These are phyloP conservation scores for Anisognathus igniventris DNA, from an alignment of 2,797 vertebrate species.

Conservation along the genomic window DNA sequence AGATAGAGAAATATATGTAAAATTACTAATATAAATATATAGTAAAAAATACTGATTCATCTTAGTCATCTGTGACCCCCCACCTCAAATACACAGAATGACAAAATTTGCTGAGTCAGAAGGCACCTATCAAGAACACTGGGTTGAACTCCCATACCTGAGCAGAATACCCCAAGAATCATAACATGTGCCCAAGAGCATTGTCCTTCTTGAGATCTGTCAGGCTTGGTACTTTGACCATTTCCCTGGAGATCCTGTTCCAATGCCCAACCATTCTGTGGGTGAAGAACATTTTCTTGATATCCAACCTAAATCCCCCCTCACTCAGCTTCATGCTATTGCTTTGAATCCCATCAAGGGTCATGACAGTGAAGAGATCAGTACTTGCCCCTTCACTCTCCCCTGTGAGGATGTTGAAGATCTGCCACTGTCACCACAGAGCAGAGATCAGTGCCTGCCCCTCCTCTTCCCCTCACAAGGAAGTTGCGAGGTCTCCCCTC, in stretches of 20 bases:
- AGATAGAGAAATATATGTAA: neutral
- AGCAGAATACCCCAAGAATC: neutral
- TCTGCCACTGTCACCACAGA: neutral
- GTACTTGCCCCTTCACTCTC: no score
- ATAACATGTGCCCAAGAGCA: neutral
- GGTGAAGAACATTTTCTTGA: neutral
- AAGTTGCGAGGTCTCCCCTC: neutral
- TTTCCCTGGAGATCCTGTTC: neutral
- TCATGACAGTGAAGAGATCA: no score
- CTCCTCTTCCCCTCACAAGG: fast-evolving
- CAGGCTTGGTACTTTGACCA: neutral
- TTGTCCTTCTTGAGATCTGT: neutral
- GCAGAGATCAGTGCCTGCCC: neutral
- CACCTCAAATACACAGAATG: neutral
- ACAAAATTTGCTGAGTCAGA: neutral
- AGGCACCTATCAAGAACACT: neutral
- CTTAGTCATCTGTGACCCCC: neutral
- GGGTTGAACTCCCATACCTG: neutral
- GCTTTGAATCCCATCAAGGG: neutral
- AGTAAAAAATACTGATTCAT: neutral
- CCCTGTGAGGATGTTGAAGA: neutral
- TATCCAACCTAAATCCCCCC: neutral
- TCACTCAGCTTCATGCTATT: neutral
- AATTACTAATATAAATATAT: neutral
- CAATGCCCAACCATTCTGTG: fast-evolving